A percentile compares a stretch with the other conserved stretches of the same genome.
phyloP scores from a whole-genome alignment of 2,797 vertebrate species.

The Phalloptychus januarius region DNA sequence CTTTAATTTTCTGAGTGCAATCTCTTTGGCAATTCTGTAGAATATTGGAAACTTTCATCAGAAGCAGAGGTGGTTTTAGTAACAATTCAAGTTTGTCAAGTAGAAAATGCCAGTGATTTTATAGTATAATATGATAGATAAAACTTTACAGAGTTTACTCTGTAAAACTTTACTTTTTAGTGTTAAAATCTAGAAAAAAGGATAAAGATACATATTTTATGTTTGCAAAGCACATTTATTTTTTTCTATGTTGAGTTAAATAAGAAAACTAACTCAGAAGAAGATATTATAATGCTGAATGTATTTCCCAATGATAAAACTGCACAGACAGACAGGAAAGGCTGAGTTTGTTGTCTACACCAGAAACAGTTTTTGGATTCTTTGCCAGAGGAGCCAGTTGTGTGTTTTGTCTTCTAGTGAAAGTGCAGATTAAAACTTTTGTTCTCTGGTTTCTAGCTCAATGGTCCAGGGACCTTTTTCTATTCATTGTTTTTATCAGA shows the following conservation, averaged over 20 bases:
- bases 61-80: slow-evolving; percentile 17
- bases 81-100: slow-evolving; percentile 29
- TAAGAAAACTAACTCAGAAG: background rate
- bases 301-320: too few species aligned
- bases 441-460: slow-evolving; percentile 55
- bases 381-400: slow-evolving; percentile 30
- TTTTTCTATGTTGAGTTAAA: background rate
- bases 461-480: slow-evolving; percentile 23
- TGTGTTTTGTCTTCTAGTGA: slow-evolving; percentile 41
- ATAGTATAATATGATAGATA: background rate
- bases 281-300: background rate
- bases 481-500: slow-evolving; percentile 27
- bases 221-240: background rate
- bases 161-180: background rate
- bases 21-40: slow-evolving; percentile 16
- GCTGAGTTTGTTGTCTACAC: slow-evolving; percentile 22
- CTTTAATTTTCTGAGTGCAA: slow-evolving; percentile 41
- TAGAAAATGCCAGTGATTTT: slow-evolving; percentile 13
- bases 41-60: slow-evolving; percentile 31
- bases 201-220: background rate
- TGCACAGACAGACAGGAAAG: background rate
- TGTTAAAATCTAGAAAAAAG: background rate
- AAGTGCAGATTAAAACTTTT: slow-evolving; percentile 64
- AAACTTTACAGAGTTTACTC: slow-evolving; percentile 1
- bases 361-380: slow-evolving; percentile 39